A percentile compares a stretch with the other conserved stretches of the same genome.
Conservation (phyloP, 2,797 vertebrate species). For the Somateria mollissima region DNA sequence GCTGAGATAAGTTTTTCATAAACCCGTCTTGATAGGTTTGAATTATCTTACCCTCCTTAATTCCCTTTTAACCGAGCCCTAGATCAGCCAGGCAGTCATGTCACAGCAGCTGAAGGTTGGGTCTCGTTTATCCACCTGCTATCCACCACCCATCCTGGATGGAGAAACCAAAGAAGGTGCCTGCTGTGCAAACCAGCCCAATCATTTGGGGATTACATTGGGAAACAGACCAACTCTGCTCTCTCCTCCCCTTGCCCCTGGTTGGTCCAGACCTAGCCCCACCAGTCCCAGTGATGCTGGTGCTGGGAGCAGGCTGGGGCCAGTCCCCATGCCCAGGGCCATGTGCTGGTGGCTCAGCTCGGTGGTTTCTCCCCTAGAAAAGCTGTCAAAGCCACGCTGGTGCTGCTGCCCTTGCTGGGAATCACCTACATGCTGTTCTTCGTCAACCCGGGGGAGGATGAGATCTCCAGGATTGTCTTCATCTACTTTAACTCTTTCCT, state of each 20-base stretch:
- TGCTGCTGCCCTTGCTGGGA: constrained; percentile 90
- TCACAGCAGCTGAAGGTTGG: not conserved
- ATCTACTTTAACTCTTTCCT: constrained; percentile 95
- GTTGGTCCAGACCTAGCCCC: not conserved
- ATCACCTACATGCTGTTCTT: constrained; percentile 97
- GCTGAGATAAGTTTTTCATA: not conserved
- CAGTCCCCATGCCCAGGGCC: not conserved
- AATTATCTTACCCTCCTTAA: constrained; percentile 32
- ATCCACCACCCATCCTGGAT: not conserved
- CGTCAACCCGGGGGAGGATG: constrained; percentile 91
- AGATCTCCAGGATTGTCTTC: constrained; percentile 89
- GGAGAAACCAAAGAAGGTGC: not conserved
- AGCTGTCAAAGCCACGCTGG: constrained; percentile 92
- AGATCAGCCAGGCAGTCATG: not conserved
- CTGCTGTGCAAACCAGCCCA: not conserved
- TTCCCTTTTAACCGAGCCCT: constrained; percentile 18
- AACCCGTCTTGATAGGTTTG: not conserved
- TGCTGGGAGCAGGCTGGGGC: not conserved
- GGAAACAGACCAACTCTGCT: not conserved
- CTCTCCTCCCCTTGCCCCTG: fast-evolving
- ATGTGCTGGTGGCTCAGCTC: not conserved
- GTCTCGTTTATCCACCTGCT: not conserved
- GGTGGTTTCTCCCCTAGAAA: constrained; percentile 77
- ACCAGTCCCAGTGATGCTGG: not conserved
- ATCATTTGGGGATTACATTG: fast-evolving